phyloP scores from a whole-genome alignment of 2,113 vertebrate genomes.

The Pseudonaja textilis region DNA sequence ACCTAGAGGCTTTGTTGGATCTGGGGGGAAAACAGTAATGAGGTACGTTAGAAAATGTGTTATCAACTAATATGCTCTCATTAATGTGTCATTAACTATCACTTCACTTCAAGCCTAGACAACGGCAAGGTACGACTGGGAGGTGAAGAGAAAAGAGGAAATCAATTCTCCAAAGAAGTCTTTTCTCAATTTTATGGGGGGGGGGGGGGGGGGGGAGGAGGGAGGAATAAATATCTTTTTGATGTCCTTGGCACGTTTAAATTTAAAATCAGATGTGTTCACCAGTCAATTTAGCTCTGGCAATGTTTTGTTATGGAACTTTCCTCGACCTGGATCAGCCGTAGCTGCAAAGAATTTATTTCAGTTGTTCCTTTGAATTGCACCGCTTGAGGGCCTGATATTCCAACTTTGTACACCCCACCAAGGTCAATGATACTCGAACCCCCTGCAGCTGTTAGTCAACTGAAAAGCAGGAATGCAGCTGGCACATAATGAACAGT shows the following conservation, averaged over 20 bases:
- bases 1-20: not conserved
- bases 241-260: not conserved
- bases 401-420: not conserved
- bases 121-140: not conserved
- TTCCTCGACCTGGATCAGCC: not conserved
- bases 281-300: not conserved
- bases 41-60: slow-evolving; percentile 12
- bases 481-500: not conserved
- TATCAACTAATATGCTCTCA: slow-evolving; percentile 31
- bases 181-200: not conserved
- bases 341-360: not conserved
- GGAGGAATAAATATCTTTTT: slow-evolving; percentile 3
- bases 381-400: not conserved
- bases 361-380: not conserved
- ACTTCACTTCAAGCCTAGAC: slow-evolving; percentile 19
- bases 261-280: not conserved
- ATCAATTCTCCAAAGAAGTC: not conserved
- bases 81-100: slow-evolving; percentile 27
- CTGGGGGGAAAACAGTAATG: not conserved
- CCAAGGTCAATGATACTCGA: not conserved
- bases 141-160: not conserved
- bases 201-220: not conserved
- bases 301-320: not conserved
- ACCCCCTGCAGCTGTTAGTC: not conserved
- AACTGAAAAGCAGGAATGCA: not conserved